Percentiles rank a stretch among this genome's conserved stretches.
Evolutionary conservation across 1,140 invertebrate genomes (phyloP).

Genomic region (Pogonomyrmex californicus): DNA sequence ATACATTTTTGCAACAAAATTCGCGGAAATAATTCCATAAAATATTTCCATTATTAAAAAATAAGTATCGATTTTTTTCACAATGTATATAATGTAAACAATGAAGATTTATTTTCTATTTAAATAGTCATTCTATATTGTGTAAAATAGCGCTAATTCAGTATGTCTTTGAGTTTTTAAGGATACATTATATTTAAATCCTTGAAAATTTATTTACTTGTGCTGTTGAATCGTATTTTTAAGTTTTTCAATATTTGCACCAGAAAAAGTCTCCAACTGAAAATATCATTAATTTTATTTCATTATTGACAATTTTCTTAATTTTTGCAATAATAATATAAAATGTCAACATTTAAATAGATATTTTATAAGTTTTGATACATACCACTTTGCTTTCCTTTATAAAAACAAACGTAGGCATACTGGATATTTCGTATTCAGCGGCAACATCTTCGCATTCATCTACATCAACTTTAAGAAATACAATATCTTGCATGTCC

Average conservation of each 20-base stretch:
- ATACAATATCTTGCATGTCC: slow-evolving; percentile 89
- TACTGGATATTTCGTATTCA: slow-evolving; percentile 94
- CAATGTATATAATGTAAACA: slow-evolving; percentile 10
- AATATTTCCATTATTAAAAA: slow-evolving; percentile 51
- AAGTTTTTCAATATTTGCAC: slow-evolving; percentile 93
- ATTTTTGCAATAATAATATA: not conserved
- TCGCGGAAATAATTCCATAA: slow-evolving; percentile 44
- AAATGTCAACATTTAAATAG: not conserved
- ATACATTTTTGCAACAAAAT: slow-evolving; percentile 67
- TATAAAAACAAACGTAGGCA: slow-evolving; percentile 98
- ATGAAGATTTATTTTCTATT: slow-evolving; percentile 32
- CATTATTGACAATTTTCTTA: not conserved
- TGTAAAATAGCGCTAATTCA: slow-evolving; percentile 63
- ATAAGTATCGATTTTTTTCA: slow-evolving; percentile 18
- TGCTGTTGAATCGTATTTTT: slow-evolving; percentile 89
- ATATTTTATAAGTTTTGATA: slow-evolving; percentile 45
- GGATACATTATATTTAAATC: slow-evolving; percentile 55
- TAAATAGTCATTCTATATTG: slow-evolving; percentile 47
- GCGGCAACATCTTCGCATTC: slow-evolving; percentile 94
- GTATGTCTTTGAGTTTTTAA: slow-evolving; percentile 47
- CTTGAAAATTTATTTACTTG: slow-evolving; percentile 83
- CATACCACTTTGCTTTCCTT: slow-evolving; percentile 91
- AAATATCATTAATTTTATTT: slow-evolving; percentile 73
- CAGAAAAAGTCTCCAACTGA: slow-evolving; percentile 91
- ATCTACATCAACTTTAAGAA: slow-evolving; percentile 95